phyloP scores from a whole-genome alignment of 2,888 invertebrate genomes.

The Neelides folsomi region DNA sequence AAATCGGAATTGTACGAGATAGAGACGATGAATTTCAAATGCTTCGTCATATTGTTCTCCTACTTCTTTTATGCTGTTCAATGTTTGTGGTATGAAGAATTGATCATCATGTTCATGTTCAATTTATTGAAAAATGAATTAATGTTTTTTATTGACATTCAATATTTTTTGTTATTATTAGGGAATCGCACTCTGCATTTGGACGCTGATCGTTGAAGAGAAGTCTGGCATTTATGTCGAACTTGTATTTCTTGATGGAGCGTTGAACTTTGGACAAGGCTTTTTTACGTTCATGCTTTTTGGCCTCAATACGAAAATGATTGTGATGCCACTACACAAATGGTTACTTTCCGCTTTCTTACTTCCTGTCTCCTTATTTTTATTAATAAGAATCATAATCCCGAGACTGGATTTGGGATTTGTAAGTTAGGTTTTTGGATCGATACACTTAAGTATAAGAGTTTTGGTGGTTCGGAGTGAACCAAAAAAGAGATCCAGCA shows the following conservation, averaged over 20 bases:
- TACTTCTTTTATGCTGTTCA: constrained; percentile 63
- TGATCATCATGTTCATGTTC: too few species aligned
- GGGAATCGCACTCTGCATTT: constrained; percentile 69
- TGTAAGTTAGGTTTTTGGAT: not conserved
- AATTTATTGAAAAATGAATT: not conserved
- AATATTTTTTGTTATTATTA: constrained; percentile 36
- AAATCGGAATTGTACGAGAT: constrained; percentile 34
- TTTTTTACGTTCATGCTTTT: constrained; percentile 73
- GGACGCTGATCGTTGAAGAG: constrained; percentile 67
- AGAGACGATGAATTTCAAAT: constrained; percentile 46
- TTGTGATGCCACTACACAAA: constrained; percentile 30
- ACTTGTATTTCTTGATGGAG: constrained; percentile 78
- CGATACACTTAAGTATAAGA: not conserved
- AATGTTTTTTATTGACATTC: not conserved
- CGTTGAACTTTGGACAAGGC: constrained; percentile 79
- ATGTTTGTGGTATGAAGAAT: constrained; percentile 69
- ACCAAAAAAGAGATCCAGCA: too few species aligned
- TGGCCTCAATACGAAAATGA: constrained; percentile 66
- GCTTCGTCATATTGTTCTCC: constrained; percentile 64
- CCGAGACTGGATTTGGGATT: too few species aligned
- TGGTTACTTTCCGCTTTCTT: constrained; percentile 15
- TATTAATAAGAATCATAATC: too few species aligned
- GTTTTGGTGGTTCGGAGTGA: not conserved
- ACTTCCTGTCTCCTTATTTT: too few species aligned
- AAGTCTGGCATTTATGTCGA: constrained; percentile 82